A percentile compares a stretch with the other conserved stretches of the same genome.
phyloP scores from a whole-genome alignment of 2,797 vertebrate species.

The Sebastolobus altivelis region DNA sequence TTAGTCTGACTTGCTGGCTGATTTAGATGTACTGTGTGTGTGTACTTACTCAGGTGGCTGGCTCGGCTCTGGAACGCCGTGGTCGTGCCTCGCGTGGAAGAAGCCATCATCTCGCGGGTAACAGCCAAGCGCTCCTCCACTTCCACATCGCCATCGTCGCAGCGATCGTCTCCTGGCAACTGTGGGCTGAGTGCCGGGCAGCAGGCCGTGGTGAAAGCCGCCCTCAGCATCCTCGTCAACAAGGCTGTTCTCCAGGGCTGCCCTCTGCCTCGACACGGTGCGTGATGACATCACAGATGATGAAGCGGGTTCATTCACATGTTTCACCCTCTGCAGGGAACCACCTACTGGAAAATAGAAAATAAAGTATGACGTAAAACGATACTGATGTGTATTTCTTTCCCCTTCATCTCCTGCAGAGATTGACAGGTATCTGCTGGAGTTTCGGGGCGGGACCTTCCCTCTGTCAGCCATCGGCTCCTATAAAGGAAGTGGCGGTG shows the following conservation, averaged over 20 bases:
- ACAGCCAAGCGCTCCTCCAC: conserved; percentile 83
- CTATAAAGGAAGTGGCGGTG: conserved; percentile 79
- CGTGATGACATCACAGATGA: not conserved
- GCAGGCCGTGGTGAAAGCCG: conserved; percentile 93
- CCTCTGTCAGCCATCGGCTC: conserved; percentile 87
- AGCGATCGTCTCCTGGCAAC: conserved; percentile 80
- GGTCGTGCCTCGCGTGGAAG: conserved; percentile 93
- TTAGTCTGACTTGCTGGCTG: not conserved
- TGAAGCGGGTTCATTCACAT: not conserved
- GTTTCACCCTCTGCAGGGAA: not conserved
- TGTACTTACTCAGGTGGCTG: conserved; percentile 88
- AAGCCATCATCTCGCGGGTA: conserved; percentile 92
- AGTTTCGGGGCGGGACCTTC: conserved; percentile 91
- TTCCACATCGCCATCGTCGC: conserved; percentile 52
- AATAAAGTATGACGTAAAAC: not conserved
- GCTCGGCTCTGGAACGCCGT: conserved; percentile 93
- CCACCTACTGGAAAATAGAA: accelerated
- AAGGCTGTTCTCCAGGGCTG: conserved; percentile 93
- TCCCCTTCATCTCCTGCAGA: conserved; percentile 78
- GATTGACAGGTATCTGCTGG: conserved; percentile 87
- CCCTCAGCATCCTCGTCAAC: conserved; percentile 95
- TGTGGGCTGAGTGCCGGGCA: conserved; percentile 90
- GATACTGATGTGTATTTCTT: not conserved
- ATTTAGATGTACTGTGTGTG: not conserved
- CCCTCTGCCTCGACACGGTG: conserved; percentile 91